Percentiles rank a stretch among this genome's conserved stretches.
Evolutionary conservation across 2,113 vertebrate species (phyloP).

Genomic region (Ifrita kowaldi): DNA sequence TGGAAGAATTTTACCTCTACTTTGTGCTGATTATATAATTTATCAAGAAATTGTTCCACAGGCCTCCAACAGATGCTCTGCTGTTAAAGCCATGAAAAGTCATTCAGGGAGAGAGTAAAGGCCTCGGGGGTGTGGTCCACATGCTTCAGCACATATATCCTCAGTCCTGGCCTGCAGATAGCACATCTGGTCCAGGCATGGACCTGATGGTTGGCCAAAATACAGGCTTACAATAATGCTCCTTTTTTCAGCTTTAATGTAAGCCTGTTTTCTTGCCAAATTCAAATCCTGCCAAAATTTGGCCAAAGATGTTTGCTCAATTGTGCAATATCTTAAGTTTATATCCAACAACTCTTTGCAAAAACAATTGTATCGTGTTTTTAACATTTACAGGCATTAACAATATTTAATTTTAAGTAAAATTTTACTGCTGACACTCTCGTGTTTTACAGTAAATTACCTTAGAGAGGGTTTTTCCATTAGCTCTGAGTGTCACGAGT

Average conservation of each 20-base stretch:
- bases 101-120: conserved; percentile 61
- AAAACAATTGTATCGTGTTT: conserved; percentile 61
- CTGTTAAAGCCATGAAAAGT: conserved; percentile 61
- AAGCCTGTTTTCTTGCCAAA: conserved; percentile 59
- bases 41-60: conserved; percentile 50
- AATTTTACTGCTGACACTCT: conserved; percentile 43
- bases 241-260: conserved; percentile 63
- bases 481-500: conserved; percentile 83
- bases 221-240: conserved; percentile 59
- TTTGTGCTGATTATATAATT: conserved; percentile 55
- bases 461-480: conserved; percentile 88
- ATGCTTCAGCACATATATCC: conserved; percentile 58
- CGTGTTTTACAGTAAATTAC: conserved; percentile 70
- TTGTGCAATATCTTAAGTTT: conserved; percentile 45
- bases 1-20: conserved; percentile 57
- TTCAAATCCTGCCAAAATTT: conserved; percentile 58
- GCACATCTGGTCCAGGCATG: conserved; percentile 66
- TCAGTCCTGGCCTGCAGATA: conserved; percentile 57
- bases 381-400: conserved; percentile 52
- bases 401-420: conserved; percentile 57
- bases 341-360: conserved; percentile 58
- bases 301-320: conserved; percentile 24
- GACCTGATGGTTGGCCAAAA: conserved; percentile 58
- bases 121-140: conserved; percentile 59
- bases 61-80: conserved; percentile 61